Evolutionary conservation across 2,888 invertebrate genomes (phyloP), one percentile per base, ranked within the genome.

Genomic region (Latrodectus elegans): DNA sequence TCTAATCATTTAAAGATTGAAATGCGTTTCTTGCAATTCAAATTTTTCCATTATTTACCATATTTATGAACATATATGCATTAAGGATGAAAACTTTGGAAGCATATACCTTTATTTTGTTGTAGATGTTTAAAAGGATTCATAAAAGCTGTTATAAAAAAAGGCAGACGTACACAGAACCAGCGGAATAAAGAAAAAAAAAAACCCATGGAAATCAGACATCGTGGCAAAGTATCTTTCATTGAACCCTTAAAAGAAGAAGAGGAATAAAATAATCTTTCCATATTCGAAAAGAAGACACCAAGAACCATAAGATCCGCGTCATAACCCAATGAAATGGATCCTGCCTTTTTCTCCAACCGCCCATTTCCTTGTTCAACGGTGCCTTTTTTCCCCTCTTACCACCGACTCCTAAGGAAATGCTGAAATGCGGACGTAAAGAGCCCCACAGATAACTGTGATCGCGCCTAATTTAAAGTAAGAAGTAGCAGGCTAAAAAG

Each of bases 301-400:
- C 67, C 68, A 17, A 15, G 67, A 77, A 73, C 73, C 74, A 74
- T 74, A 82, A 74, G 82, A 52, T 82, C 52, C 73, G 74, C 82
- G 38, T 82, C 82, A 74, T 82, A 82, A 55, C 74, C 74, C 82
- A 74, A 74, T 82, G 82, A 74, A 75, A 82, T 14, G n/a, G 74
- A 74, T 82, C 65, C 55, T 15, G 17, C 49, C 65, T 15, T 52
- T 15, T 52, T 64, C 55, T n/a, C 77, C 53, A 68, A 53, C 77
- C 73, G 26, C 67, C 38, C 72, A 72, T 72, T 55, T 71, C 22
- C 17, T 26, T 53, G 53, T 8, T 17, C 17, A 51, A n/a, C 51
- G 22, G 51, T n/a, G n/a, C 60, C 65, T 76, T 76, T 76, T 65
- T 51, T n/a, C 51, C 71, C 60, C 15, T 12, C 74, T 22, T 55